Percentiles rank a stretch among this genome's conserved stretches.
These are phyloP conservation scores for Drosophila eohydei DNA, from an alignment of 2,888 invertebrate species.

Conservation along the genomic window DNA sequence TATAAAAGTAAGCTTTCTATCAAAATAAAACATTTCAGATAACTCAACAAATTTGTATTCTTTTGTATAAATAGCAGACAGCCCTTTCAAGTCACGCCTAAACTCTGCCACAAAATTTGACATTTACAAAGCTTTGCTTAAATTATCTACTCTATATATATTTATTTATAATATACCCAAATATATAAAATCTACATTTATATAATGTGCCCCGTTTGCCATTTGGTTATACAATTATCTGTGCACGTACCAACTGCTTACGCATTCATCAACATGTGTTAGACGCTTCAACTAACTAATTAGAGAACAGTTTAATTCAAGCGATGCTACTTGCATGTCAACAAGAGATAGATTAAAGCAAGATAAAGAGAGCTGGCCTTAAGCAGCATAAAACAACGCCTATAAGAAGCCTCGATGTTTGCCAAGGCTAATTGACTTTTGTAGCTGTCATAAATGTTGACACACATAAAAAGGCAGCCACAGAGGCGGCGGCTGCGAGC, in stretches of 20 bases:
- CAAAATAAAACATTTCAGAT: background rate
- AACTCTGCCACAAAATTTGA: too few relatives aligned
- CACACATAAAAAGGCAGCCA: slow-evolving; percentile 49
- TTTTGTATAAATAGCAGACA: background rate
- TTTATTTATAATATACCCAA: too few relatives aligned
- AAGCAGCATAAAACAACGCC: background rate
- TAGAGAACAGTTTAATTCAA: slow-evolving; percentile 40
- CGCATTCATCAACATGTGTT: slow-evolving; percentile 47
- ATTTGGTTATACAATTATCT: background rate
- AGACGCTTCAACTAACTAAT: slow-evolving; percentile 58
- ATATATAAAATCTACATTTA: too few relatives aligned
- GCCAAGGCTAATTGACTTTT: slow-evolving; percentile 66
- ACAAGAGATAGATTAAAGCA: background rate
- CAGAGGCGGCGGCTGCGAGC: background rate
- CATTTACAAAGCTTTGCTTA: background rate
- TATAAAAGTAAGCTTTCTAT: background rate
- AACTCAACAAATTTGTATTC: background rate
- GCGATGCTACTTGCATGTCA: slow-evolving; percentile 23
- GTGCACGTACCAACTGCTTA: slow-evolving; percentile 39
- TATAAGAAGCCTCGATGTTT: slow-evolving; percentile 11
- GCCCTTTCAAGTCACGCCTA: too few relatives aligned
- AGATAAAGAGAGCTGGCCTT: background rate
- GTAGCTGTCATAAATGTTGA: slow-evolving; percentile 65
- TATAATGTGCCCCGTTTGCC: too few relatives aligned
- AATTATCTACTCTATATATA: background rate